Base-by-base conservation (phyloP, 2,113 vertebrate genomes). In the Poeciliopsis prolifica region DNA sequence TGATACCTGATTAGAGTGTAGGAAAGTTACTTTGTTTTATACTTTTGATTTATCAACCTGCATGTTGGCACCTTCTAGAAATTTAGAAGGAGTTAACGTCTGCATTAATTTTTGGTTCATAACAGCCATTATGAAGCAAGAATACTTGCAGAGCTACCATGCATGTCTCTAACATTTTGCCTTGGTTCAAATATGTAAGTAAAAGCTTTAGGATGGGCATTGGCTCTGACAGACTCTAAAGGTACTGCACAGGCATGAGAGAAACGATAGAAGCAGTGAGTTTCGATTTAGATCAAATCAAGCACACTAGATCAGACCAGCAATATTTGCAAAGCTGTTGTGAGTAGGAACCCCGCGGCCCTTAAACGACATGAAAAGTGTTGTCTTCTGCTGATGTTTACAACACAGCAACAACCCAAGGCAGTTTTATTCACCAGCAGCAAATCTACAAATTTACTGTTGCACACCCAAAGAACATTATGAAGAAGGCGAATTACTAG, bases 381-480 rank as follows among this genome's bases (percentile, higher is more conserved):
- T 17, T 15, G 12, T 42, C 80, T 64, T 70, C 58, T 61, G 67
- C 65, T 79, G 51, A 87, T 88, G 63, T 69, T 72, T 33, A 77
- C 68, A 83, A 44, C 75, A 80, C 24, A 29, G 44, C 42, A 79
- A 67, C 68, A 71, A 77, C 14, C 37, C 67, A 28, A 31, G 26
- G n/a, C 33, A 74, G 74, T 65, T 85, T 83, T 78, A 86, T 80
- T 82, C 70, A 82, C 65, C 65, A 24, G 35, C 31, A 48, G 48
- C 69, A 79, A 78, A 87, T 68, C 75, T 65, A 33, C 26, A 28
- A 77, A 58, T 54, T 22, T 54, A 7, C 48, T 70, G 63, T 11
- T 73, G 65, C 65, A 69, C 62, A 63, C 72, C 68, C 54, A 28
- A 31, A 65, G 8, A 54, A 63, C 6, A 54, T 70, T 64, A 60